These are phyloP conservation scores for Anthoscopus minutus DNA, from an alignment of 2,113 vertebrate species.

Conservation along the genomic window DNA sequence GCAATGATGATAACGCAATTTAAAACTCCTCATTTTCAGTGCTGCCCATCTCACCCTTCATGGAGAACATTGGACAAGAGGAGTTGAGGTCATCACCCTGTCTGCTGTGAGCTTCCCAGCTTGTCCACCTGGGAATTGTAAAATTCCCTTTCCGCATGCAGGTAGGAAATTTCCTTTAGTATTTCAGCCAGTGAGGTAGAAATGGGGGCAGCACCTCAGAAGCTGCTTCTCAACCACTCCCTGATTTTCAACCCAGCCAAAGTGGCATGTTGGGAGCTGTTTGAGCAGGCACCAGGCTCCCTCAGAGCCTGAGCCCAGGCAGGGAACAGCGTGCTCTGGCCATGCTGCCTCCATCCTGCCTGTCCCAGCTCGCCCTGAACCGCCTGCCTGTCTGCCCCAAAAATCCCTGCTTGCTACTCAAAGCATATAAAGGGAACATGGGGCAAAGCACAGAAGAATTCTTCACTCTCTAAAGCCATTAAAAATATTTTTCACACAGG, in stretches of 20 bases:
- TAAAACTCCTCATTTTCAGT: neutral
- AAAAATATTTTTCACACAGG: neutral
- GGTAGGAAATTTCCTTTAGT: neutral
- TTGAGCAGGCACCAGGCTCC: slow-evolving; percentile 3
- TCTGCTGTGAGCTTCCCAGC: neutral
- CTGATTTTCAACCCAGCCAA: neutral
- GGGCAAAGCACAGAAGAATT: neutral
- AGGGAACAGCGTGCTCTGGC: neutral
- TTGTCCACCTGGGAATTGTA: neutral
- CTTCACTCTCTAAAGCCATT: neutral
- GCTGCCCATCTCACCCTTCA: neutral
- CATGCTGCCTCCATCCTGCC: neutral
- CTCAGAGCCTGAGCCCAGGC: neutral
- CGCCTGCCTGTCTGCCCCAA: neutral
- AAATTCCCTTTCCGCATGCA: neutral
- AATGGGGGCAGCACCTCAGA: neutral
- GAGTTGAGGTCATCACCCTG: neutral
- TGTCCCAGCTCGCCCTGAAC: neutral
- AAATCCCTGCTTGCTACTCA: neutral
- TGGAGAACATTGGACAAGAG: fast-evolving
- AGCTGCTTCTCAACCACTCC: slow-evolving; percentile 9
- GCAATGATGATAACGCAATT: neutral
- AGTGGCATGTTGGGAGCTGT: neutral
- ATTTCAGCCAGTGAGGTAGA: neutral
- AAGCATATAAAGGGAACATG: neutral